Conservation (phyloP, 2,113 vertebrate species). For the Coracopsis vasa region DNA sequence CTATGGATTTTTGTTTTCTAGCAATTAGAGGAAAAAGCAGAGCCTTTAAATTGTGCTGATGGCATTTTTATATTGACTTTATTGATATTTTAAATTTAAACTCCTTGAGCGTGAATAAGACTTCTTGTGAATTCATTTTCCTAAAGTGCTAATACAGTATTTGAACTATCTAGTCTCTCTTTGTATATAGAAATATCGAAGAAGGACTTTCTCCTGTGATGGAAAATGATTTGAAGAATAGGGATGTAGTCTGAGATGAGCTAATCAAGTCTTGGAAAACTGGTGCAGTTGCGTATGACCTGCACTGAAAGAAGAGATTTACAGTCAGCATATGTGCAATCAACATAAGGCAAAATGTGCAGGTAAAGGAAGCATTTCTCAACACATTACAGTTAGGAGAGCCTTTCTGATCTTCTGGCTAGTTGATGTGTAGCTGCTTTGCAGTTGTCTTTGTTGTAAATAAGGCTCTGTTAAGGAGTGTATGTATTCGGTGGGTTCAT, state of each 20-base stretch:
- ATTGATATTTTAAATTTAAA: neutral
- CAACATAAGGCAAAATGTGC: neutral
- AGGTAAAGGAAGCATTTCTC: neutral
- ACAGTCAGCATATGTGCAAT: neutral
- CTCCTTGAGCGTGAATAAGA: neutral
- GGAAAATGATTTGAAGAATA: conserved; percentile 25
- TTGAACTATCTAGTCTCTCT: conserved; percentile 51
- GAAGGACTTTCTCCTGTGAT: conserved; percentile 13
- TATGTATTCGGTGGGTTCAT: neutral
- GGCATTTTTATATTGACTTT: neutral
- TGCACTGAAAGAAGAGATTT: conserved; percentile 33
- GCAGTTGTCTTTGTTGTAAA: neutral
- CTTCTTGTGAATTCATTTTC: neutral
- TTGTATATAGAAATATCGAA: conserved; percentile 46
- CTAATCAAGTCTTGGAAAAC: conserved; percentile 12
- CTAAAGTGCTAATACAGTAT: neutral
- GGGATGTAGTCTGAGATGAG: neutral
- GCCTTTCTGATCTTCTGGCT: neutral
- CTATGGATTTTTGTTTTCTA: neutral
- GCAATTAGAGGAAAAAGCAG: neutral
- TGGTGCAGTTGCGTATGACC: neutral
- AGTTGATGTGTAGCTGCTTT: neutral
- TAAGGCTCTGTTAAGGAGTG: neutral
- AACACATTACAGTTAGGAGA: neutral
- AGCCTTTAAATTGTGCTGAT: neutral